A percentile compares a stretch with the other conserved stretches of the same genome.
phyloP scores from a whole-genome alignment of 1,140 invertebrate species.

The Neodiprion pinetum region DNA sequence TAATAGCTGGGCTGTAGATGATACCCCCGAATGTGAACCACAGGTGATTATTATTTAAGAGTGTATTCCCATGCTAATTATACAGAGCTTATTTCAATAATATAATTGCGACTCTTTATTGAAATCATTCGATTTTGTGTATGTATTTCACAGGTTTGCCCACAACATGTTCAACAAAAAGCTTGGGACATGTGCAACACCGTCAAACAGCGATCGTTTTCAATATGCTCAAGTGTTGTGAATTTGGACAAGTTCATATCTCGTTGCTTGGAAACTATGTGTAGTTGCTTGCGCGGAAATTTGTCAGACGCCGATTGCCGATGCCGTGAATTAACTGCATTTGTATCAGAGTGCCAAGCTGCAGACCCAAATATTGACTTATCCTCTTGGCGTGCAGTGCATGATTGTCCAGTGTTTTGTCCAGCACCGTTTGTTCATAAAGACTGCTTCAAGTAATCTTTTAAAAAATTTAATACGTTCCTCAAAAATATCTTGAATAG shows the following conservation, averaged over 20 bases:
- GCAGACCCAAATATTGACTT: constrained; percentile 68
- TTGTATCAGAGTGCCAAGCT: constrained; percentile 76
- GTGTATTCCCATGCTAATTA: background rate
- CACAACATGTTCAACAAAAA: constrained; percentile 64
- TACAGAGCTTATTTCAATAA: constrained; percentile 3
- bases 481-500: background rate
- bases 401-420: constrained; percentile 74
- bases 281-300: constrained; percentile 68
- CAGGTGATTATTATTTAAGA: constrained; percentile 34
- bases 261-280: constrained; percentile 76
- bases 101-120: constrained; percentile 16
- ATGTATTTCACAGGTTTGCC: constrained; percentile 56
- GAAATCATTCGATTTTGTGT: background rate
- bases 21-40: constrained; percentile 61
- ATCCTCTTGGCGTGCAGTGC: constrained; percentile 72
- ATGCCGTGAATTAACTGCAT: constrained; percentile 72
- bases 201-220: constrained; percentile 68
- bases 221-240: constrained; percentile 66
- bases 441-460: constrained; percentile 74
- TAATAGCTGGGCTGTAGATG: constrained; percentile 71
- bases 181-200: constrained; percentile 70
- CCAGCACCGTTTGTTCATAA: constrained; percentile 76
- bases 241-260: constrained; percentile 72
- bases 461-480: constrained; percentile 12
- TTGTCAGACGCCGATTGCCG: constrained; percentile 67